Conservation (phyloP, 2,113 vertebrate species). For the Aix galericulata region DNA sequence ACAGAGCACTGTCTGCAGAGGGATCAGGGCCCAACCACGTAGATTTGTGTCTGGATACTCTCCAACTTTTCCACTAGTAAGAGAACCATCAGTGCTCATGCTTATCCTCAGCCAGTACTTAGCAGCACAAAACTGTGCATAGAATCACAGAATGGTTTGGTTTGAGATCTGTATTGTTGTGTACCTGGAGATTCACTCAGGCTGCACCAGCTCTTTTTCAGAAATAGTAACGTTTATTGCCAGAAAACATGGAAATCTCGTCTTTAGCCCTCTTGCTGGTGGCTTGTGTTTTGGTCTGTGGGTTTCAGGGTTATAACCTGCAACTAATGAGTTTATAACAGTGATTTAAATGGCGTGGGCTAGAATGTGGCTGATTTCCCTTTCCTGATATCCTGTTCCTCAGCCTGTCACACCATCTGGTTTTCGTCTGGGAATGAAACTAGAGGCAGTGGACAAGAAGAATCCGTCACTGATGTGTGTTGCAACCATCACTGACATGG, state of each 20-base stretch:
- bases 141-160: too few relatives aligned
- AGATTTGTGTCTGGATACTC: not conserved
- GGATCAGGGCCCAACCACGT: not conserved
- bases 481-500: constrained; percentile 83
- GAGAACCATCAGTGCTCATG: accelerated
- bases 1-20: not conserved
- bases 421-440: constrained; percentile 90
- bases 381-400: not conserved
- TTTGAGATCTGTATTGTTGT: not conserved
- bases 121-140: not conserved
- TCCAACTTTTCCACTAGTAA: not conserved
- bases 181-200: not conserved
- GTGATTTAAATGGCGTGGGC: not conserved
- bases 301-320: not conserved
- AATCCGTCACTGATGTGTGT: constrained; percentile 87
- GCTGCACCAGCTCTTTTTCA: not conserved
- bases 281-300: not conserved
- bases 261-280: not conserved
- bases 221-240: not conserved
- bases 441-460: constrained; percentile 90
- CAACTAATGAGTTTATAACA: not conserved
- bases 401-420: constrained; percentile 89
- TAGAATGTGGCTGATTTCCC: not conserved
- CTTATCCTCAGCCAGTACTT: not conserved
- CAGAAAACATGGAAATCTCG: not conserved